Evolutionary conservation across 2,113 vertebrate species (phyloP).

Genomic region (Proteles cristata): DNA sequence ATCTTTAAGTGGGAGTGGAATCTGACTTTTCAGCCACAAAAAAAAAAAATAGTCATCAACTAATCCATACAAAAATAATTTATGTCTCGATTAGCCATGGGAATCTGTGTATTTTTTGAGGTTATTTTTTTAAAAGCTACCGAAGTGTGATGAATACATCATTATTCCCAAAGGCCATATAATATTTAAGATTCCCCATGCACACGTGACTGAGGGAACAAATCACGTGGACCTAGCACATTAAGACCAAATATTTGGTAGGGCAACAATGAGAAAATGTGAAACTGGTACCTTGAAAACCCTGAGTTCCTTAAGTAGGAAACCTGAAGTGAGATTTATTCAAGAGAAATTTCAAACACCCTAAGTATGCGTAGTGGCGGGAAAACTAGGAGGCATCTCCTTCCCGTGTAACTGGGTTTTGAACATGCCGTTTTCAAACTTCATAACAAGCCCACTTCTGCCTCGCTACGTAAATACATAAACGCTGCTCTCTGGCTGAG

Average conservation of each 20-base stretch:
- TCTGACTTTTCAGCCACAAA: constrained; percentile 38
- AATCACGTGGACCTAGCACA: not conserved
- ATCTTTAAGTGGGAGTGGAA: constrained; percentile 47
- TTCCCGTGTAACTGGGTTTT: constrained; percentile 34
- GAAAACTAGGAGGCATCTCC: not conserved
- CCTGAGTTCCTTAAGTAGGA: constrained; percentile 8
- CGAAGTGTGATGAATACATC: not conserved
- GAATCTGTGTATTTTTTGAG: constrained; percentile 33
- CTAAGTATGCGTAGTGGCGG: constrained; percentile 7
- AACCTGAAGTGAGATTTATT: not conserved
- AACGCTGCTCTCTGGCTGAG: not conserved
- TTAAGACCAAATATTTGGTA: constrained; percentile 25
- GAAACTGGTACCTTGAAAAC: not conserved
- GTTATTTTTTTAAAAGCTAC: not conserved
- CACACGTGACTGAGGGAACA: not conserved
- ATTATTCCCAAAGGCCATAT: constrained; percentile 42
- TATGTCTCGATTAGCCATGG: constrained; percentile 6
- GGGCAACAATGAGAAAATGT: constrained; percentile 35
- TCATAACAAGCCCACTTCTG: constrained; percentile 48
- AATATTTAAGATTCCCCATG: not conserved
- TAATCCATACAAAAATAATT: not conserved
- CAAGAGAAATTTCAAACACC: not conserved
- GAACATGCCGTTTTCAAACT: constrained; percentile 52
- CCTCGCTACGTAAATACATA: constrained; percentile 27
- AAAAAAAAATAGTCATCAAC: constrained; percentile 61